Base-by-base conservation (phyloP, 1,140 invertebrate genomes). In the Bombus confusus region DNA sequence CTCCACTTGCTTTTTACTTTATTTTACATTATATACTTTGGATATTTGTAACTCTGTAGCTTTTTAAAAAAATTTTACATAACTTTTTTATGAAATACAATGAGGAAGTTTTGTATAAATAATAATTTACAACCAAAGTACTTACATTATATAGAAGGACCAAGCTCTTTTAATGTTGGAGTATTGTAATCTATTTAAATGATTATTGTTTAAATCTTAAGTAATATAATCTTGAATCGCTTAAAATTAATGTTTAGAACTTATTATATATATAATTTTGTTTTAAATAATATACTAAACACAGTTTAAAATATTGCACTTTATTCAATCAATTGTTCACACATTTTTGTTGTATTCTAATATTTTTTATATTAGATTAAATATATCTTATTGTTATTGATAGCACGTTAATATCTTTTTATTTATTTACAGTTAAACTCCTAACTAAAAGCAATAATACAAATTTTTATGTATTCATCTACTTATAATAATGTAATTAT, bases 301-400 rank as follows among this genome's bases (percentile, higher is more conserved):
- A 8, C 5, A 47, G 0, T 43, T 43, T 34, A 64, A 75, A 74
- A 43, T 31, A 76, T 62, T 47, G 3, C 28, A 75, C 13, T 71
- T 47, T 82, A 75, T 64, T n/a, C n/a, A 9, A 81, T 76, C 18
- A 66, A 76, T 28, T 12, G 41, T 43, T 37, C 28, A 64, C 18
- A 4, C 12, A 83, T 79, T 57, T 57, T 59, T 79, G n/a, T 84
- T 84, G n/a, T 52, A 78, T 37, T 72, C 37, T 79, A 39, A 79
- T 41, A 79, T 34, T 41, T 84, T 80, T 79, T 69, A 47, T 84
- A 68, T 79, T 78, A 8, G 57, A 84, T 31, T 71, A 84, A 79
- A 79, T 84, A 79, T 34, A 84, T 47, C n/a, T 57, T 71, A 69
- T 78, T 84, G 64, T 84, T 84, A 83, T 59, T 62, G 39, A 83